Conservation (phyloP, 2,113 vertebrate genomes). For the Ardeotis arabs region DNA sequence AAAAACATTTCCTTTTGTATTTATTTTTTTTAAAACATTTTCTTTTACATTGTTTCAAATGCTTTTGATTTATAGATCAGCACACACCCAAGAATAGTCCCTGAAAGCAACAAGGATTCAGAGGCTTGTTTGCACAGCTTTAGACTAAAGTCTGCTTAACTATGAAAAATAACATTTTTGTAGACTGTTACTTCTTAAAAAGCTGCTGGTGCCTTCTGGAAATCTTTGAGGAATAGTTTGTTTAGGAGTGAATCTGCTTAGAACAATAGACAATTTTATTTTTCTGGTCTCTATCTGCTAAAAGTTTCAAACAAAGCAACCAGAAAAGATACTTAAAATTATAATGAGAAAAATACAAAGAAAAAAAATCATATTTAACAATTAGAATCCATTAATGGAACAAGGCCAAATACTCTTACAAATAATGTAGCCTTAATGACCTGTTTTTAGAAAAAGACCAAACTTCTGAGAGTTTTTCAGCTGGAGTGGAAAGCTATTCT, state of each 20-base stretch:
- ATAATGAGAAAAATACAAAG: neutral
- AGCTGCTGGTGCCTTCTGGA: slow-evolving; percentile 44
- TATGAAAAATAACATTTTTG: slow-evolving; percentile 70
- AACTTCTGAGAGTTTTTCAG: neutral
- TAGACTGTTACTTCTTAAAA: slow-evolving; percentile 44
- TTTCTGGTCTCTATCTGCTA: slow-evolving; percentile 17
- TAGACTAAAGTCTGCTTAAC: slow-evolving; percentile 58
- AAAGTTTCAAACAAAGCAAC: slow-evolving; percentile 4
- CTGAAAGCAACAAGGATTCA: slow-evolving; percentile 26
- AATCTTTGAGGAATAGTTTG: slow-evolving; percentile 44
- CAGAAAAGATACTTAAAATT: neutral
- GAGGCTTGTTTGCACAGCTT: slow-evolving; percentile 66
- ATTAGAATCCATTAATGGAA: slow-evolving; percentile 29
- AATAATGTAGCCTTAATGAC: neutral
- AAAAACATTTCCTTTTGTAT: neutral
- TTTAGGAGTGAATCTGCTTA: slow-evolving; percentile 40
- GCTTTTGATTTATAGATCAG: slow-evolving; percentile 46
- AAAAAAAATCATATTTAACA: neutral
- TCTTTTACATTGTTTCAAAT: slow-evolving; percentile 46
- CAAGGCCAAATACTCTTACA: slow-evolving; percentile 13
- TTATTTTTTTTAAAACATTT: slow-evolving; percentile 29
- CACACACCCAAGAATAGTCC: slow-evolving; percentile 34
- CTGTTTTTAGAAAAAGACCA: slow-evolving; percentile 32
- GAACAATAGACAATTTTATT: slow-evolving; percentile 41
- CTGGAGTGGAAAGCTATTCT: neutral